Evolutionary conservation across 2,888 invertebrate genomes (phyloP).

Genomic region (Platycnemis pennipes): DNA sequence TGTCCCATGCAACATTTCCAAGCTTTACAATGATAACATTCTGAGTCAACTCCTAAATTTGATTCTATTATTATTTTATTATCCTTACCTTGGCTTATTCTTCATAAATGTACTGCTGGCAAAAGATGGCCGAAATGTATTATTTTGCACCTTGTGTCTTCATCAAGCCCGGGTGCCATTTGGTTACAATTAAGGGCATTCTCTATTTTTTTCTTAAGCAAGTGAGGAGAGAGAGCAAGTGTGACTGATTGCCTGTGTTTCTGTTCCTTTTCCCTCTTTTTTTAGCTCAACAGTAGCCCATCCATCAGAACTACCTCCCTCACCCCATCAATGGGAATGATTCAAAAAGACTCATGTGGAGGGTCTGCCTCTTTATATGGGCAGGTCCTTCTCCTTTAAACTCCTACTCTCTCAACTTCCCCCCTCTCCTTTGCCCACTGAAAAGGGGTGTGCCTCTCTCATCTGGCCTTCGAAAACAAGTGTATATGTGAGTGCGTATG

Average conservation of each 20-base stretch:
- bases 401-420: constrained; percentile 48
- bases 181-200: constrained; percentile 14
- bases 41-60: background rate
- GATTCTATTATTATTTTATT: constrained; percentile 9
- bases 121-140: background rate
- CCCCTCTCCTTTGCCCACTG: background rate
- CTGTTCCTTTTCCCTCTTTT: constrained; percentile 75
- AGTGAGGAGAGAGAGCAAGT: constrained; percentile 32
- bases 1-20: constrained; percentile 25
- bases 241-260: constrained; percentile 70
- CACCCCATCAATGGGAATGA: constrained; percentile 98
- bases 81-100: constrained; percentile 49
- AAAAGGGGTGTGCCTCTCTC: constrained; percentile 45
- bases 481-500: constrained; percentile 19
- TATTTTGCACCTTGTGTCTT: background rate
- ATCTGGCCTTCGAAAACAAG: constrained; percentile 33
- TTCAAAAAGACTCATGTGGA: constrained; percentile 75
- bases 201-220: constrained; percentile 39
- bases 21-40: constrained; percentile 59
- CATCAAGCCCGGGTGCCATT: constrained; percentile 21
- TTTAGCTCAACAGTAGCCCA: constrained; percentile 98
- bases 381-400: constrained; percentile 66
- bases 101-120: background rate
- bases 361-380: constrained; percentile 58
- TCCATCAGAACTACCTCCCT: constrained; percentile 98